Conservation (phyloP, 2,113 vertebrate species). For the Ammodytes marinus region DNA sequence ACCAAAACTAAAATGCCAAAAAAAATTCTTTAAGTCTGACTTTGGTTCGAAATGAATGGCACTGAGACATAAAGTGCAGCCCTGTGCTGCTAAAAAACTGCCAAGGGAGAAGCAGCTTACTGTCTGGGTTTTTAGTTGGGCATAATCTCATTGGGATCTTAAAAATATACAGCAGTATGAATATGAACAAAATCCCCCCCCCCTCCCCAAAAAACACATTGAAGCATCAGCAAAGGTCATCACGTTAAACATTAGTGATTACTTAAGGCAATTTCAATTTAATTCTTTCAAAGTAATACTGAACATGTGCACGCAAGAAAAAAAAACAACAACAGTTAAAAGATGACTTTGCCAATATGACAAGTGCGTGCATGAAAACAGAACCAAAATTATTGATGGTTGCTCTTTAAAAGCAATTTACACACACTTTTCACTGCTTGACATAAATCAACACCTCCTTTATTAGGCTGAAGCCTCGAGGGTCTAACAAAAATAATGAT, state of each 20-base stretch:
- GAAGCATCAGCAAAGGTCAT: not conserved
- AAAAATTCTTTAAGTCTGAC: slow-evolving; percentile 1
- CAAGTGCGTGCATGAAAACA: slow-evolving; percentile 1
- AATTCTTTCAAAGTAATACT: not conserved
- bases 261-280: not conserved
- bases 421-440: slow-evolving; percentile 28
- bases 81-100: not conserved
- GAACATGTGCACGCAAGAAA: not conserved
- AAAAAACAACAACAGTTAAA: not conserved
- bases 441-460: slow-evolving; percentile 62
- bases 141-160: not conserved
- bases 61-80: not conserved
- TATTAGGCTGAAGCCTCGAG: slow-evolving; percentile 50
- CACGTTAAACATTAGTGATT: not conserved
- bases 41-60: not conserved
- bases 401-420: slow-evolving; percentile 63
- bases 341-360: not conserved
- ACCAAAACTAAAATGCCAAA: not conserved
- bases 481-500: slow-evolving; percentile 70
- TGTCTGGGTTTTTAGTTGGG: not conserved
- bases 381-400: slow-evolving; percentile 46
- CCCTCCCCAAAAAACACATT: not conserved
- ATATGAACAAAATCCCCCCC: not conserved
- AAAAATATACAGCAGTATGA: not conserved
- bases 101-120: not conserved